A percentile compares a stretch with the other conserved stretches of the same genome.
Evolutionary conservation across 2,888 invertebrate genomes (phyloP).

Genomic region (Sinhomidia bicolor): DNA sequence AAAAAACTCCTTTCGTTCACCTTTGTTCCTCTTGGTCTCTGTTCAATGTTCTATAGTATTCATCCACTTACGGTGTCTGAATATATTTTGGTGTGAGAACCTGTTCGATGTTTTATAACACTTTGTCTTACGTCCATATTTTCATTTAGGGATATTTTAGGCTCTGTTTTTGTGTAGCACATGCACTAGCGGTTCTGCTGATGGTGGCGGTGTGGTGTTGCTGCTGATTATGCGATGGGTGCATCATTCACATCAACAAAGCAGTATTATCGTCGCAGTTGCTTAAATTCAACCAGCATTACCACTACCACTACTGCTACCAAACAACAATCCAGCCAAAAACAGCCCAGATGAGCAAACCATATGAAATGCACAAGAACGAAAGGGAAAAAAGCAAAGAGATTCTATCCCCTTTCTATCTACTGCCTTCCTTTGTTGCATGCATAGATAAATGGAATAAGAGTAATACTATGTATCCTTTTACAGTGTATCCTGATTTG

Average conservation of each 20-base stretch:
- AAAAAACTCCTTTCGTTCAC: slow-evolving; percentile 21
- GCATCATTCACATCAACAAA: slow-evolving; percentile 5
- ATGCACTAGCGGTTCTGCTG: not conserved
- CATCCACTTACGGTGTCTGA: not conserved
- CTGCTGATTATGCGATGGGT: not conserved
- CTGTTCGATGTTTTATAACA: slow-evolving; percentile 36
- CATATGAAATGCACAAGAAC: slow-evolving; percentile 40
- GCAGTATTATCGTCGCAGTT: slow-evolving; percentile 7
- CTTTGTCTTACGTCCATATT: not conserved
- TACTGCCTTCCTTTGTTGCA: not conserved
- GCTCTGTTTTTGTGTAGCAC: slow-evolving; percentile 8
- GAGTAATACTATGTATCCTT: not conserved
- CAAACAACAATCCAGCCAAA: slow-evolving; percentile 51
- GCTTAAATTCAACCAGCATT: not conserved
- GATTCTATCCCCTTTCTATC: not conserved
- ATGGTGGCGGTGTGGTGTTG: not conserved
- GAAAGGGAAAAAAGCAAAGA: not conserved
- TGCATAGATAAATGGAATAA: not conserved
- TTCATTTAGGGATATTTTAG: no score
- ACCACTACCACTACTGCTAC: not conserved
- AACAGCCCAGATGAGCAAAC: slow-evolving; percentile 34
- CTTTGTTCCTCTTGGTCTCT: slow-evolving; percentile 4
- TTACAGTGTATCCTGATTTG: slow-evolving; percentile 39
- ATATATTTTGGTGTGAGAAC: slow-evolving; percentile 12
- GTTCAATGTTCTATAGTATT: slow-evolving; percentile 8